Conservation (phyloP, 1,140 invertebrate genomes). For the Bombus pyrosoma region DNA sequence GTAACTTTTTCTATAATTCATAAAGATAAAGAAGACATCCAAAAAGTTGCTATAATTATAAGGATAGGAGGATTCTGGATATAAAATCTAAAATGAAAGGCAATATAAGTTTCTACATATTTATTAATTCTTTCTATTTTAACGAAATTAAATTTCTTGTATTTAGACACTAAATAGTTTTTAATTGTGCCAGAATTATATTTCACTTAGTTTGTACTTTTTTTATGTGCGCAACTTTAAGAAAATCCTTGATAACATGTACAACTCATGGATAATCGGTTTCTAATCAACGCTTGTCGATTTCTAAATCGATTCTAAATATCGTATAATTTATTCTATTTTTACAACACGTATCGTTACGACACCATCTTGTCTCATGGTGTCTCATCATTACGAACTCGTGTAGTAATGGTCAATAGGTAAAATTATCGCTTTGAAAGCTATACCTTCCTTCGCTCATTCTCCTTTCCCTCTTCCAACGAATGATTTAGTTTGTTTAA, state of each 20-base stretch:
- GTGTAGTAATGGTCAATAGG: not conserved
- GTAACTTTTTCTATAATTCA: too few species aligned
- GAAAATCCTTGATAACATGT: not conserved
- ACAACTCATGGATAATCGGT: slow-evolving; percentile 16
- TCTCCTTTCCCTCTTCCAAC: not conserved
- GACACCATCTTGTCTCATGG: slow-evolving; percentile 22
- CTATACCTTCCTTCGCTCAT: not conserved
- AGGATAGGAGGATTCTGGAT: not conserved
- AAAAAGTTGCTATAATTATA: not conserved
- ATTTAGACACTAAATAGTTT: not conserved
- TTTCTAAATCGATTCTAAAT: not conserved
- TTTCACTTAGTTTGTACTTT: not conserved
- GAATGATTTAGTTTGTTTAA: not conserved
- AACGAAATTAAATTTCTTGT: not conserved
- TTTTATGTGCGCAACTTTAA: not conserved
- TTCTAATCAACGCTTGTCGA: slow-evolving; percentile 19
- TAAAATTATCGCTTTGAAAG: not conserved
- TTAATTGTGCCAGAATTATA: not conserved
- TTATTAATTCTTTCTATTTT: not conserved
- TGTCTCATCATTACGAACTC: not conserved
- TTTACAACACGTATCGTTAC: slow-evolving; percentile 38
- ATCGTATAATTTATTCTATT: slow-evolving; percentile 15
- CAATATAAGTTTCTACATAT: not conserved
- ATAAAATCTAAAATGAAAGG: not conserved
- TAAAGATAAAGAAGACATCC: not conserved